phyloP scores from a whole-genome alignment of 2,888 invertebrate species.

The Blera fallax region DNA sequence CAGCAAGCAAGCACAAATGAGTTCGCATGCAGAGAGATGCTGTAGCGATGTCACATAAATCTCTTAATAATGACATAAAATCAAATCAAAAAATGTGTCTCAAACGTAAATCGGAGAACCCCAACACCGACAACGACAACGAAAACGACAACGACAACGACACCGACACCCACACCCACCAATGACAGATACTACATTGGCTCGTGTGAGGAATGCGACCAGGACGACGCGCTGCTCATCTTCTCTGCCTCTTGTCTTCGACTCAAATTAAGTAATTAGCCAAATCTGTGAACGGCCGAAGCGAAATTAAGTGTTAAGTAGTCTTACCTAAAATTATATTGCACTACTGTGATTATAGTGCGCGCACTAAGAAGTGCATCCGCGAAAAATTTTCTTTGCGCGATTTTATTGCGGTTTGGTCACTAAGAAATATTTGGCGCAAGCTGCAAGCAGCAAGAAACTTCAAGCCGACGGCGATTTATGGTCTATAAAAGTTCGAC shows the following conservation, averaged over 20 bases:
- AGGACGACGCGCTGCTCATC: slow-evolving; percentile 10
- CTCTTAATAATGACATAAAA: slow-evolving; percentile 53
- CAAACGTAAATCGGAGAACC: slow-evolving; percentile 16
- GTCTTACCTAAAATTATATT: slow-evolving; percentile 39
- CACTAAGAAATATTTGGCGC: not conserved
- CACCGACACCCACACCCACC: slow-evolving; percentile 33
- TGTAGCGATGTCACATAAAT: slow-evolving; percentile 58
- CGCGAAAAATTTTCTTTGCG: not conserved
- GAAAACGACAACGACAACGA: not conserved
- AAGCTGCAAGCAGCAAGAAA: not conserved
- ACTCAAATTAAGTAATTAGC: slow-evolving; percentile 56
- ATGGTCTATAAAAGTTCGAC: slow-evolving; percentile 40
- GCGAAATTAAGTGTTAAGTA: slow-evolving; percentile 56
- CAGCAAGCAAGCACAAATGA: slow-evolving; percentile 23
- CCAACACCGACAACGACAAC: too few relatives aligned
- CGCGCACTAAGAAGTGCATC: not conserved
- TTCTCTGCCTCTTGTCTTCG: slow-evolving; percentile 4
- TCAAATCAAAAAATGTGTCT: slow-evolving; percentile 46
- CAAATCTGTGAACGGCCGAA: slow-evolving; percentile 48
- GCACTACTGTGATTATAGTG: not conserved
- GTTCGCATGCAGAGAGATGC: slow-evolving; percentile 36
- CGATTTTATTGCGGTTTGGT: slow-evolving; percentile 13
- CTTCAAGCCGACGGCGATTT: slow-evolving; percentile 16
- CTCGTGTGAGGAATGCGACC: slow-evolving; percentile 31
- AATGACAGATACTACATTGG: slow-evolving; percentile 11